Base-by-base conservation (phyloP, 2,113 vertebrate genomes). In the Seriola aureovittata region DNA sequence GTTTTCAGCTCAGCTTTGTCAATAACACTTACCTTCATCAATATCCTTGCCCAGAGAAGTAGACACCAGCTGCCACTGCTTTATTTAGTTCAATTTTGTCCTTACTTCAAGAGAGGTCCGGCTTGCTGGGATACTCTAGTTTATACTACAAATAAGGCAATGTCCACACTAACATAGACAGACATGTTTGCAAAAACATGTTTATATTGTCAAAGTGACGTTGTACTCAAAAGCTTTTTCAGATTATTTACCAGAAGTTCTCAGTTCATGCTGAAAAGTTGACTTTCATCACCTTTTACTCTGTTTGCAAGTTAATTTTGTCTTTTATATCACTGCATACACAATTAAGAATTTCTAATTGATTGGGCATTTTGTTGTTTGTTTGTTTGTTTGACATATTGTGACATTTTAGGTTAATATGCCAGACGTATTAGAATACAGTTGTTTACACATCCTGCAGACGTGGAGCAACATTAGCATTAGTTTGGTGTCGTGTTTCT, bases 1-100 rank as follows among this genome's bases (percentile, higher is more conserved):
- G 71, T 81, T 91, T 88, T 83, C 73, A 78, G 52, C 68, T 78
- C 76, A 74, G 69, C 23, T 75, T 86, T 81, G 73, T 80, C 76
- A 23, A 89, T 86, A 89, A 38, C 75, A 67, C 63, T 76, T 85
- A 86, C 71, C 63, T 52, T 76, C 72, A 89, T 84, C 84, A 70
- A 87, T 85, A 77, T 68, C 59, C 60, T 34, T 48, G 55, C 77
- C 12, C 52, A 44, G 62, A n/a, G 60, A 84, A 44, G 76, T 60
- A 67, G 75, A 89, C 81, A 75, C 46, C 57, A 40, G 57, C 73
- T 76, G 74, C 69, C 66, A 65, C 57, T 69, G 73, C 75, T 78
- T 88, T 79, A 86, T 75, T 88, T 68, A 38, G 76, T 83, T 90
- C 81, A 78, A 81, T 88, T 71, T 57, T 38, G 8, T 55, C 71